Evolutionary conservation across 2,113 vertebrate species (phyloP), one percentile per base, ranked within the genome.

Genomic region (Tetrax tetrax): DNA sequence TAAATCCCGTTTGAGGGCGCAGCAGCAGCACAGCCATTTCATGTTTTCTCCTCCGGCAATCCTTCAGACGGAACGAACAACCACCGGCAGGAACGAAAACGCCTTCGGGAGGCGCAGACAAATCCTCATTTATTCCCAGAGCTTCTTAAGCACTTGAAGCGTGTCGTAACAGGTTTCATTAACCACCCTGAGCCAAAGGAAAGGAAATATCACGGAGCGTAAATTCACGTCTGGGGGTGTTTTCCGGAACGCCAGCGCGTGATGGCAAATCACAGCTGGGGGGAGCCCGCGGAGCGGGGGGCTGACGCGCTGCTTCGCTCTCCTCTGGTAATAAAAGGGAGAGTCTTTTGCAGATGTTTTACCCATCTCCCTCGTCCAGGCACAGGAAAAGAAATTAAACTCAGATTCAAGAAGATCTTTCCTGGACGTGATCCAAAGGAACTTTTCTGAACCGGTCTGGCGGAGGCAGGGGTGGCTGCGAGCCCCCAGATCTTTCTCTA

Each of bases 51-150:
- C 94, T 80, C 93, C 64, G 65, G 77, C 86, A 92, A 91, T 91
- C 92, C 90, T 95, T 93, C 94, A 95, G 74, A 96, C 66, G 89
- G 94, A 97, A 96, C 22, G 21, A 97, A 97, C 87, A 96, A 76
- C 88, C 43, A 84, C 90, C 82, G 94, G 89, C 54, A 93, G 81
- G 85, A 96, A 90, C 77, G 93, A 84, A 96, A 96, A 94, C 16
- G 81, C 92, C 93, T 95, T 31, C 53, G 93, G 96, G 95, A 93
- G 69, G 65, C 8, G 0, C 78, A 93, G 91, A 93, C 84, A 96
- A 88, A 93, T 90, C 92, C 95, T 97, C 90, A 96, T 97, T 97
- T 96, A 95, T 97, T 96, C 92, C 90, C 93, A 89, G 94, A 94
- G 90, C 94, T 94, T 93, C 94, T 90, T 87, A 97, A 96, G 96